These are phyloP conservation scores for Mixornis gularis DNA, from an alignment of 2,113 vertebrate genomes.

Conservation along the genomic window DNA sequence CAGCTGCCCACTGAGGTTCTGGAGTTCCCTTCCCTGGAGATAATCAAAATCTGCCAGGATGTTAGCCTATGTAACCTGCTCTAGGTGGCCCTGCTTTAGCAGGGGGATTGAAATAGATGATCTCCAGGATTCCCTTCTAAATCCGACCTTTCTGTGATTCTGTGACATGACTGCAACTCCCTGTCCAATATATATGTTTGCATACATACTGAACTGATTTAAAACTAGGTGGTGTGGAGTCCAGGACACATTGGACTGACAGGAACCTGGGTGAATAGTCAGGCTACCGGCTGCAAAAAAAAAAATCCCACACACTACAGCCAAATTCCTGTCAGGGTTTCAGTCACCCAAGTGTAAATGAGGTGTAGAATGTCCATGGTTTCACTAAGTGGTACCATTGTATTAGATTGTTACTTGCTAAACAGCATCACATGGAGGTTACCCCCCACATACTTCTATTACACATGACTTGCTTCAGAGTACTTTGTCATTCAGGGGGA, in stretches of 20 bases:
- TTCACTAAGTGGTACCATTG: not conserved
- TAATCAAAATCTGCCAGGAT: not conserved
- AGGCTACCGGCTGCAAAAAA: not conserved
- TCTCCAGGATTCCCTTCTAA: not conserved
- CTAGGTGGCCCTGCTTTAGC: not conserved
- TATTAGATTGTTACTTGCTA: not conserved
- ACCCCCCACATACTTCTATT: not conserved
- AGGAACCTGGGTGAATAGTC: not conserved
- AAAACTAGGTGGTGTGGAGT: not conserved
- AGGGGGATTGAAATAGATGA: not conserved
- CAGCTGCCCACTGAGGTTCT: not conserved
- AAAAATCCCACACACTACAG: accelerated
- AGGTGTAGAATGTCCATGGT: not conserved
- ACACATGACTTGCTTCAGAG: not conserved
- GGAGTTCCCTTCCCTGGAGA: not conserved
- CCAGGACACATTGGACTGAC: not conserved
- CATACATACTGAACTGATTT: not conserved
- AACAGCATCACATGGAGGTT: not conserved
- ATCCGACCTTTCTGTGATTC: not conserved
- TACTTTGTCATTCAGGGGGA: not conserved
- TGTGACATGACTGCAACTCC: not conserved
- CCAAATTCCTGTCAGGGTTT: not conserved
- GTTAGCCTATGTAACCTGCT: not conserved
- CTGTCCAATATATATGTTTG: not conserved
- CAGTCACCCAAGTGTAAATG: not conserved